Evolutionary conservation across 2,888 invertebrate genomes (phyloP), one percentile per base, ranked within the genome.

Genomic region (Meteorus colon): DNA sequence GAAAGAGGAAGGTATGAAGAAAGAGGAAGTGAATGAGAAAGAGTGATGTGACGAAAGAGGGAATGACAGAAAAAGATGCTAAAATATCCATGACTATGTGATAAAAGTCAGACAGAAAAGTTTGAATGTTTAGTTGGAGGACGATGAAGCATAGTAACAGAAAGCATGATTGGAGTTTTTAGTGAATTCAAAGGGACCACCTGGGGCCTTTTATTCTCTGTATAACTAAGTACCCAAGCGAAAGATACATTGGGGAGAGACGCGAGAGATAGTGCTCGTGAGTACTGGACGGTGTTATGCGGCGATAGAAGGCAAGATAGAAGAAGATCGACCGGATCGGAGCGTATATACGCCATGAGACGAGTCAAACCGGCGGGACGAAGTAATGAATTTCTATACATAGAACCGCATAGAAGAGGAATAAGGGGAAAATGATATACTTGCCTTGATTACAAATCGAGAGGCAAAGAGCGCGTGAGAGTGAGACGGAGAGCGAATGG

Each of bases 331-430:
- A 67, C 72, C 72, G 68, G 72, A 65, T 73, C 69, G 69, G 67
- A 73, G 67, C 55, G 69, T 73, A 68, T 48, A 55, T 55, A 55
- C 55, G n/a, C 19, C 19, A 19, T 29, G 63, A 29, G 72, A 62
- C 63, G 63, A 45, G 62, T 72, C 29, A 31, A 34, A 34, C 19
- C 41, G 41, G 63, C 27, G 37, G 55, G 63, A 34, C 63, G 72
- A 63, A 63, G 72, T 72, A 72, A 72, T 72, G 72, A 72, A 72
- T 72, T 72, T 72, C 72, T 72, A 72, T 72, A 72, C 72, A 73
- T 81, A 81, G 78, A 82, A 82, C 81, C 79, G 73, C 77, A 80
- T 82, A 81, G 80, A 82, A 73, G 78, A 72, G 78, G 77, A 55
- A 55, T 74, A 78, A 81, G 77, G 79, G 74, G 78, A 78, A 83